A percentile compares a stretch with the other conserved stretches of the same genome.
Conservation (phyloP, 2,888 invertebrate genomes). For the Phengaris alcon region DNA sequence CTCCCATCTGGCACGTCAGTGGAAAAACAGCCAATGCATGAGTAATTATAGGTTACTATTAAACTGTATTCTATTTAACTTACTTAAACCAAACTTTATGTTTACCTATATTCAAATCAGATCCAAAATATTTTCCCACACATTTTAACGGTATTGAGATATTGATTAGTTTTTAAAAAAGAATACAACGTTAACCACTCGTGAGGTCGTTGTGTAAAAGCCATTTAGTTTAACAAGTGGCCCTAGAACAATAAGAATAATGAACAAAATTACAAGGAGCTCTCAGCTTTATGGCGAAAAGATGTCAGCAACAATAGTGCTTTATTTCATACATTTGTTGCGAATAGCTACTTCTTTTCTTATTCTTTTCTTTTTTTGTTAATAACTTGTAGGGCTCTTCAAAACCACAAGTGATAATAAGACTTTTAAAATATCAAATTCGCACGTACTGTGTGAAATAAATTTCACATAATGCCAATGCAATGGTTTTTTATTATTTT, state of each 20-base stretch:
- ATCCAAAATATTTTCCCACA: constrained; percentile 36
- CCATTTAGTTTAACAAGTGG: constrained; percentile 54
- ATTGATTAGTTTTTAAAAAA: constrained; percentile 47
- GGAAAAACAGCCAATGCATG: background rate
- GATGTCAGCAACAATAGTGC: constrained; percentile 68
- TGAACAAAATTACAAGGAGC: constrained; percentile 58
- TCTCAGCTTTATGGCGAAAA: constrained; percentile 64
- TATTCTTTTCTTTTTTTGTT: constrained; percentile 48
- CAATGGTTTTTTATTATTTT: constrained; percentile 10
- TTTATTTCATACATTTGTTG: constrained; percentile 73
- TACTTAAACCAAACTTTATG: too few relatives aligned
- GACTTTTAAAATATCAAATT: constrained; percentile 46
- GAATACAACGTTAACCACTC: constrained; percentile 54
- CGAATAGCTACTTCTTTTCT: constrained; percentile 63
- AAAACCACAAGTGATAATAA: constrained; percentile 45
- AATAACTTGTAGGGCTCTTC: constrained; percentile 51
- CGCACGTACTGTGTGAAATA: constrained; percentile 48
- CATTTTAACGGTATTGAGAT: constrained; percentile 38
- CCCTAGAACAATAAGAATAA: constrained; percentile 65
- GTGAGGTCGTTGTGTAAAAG: constrained; percentile 50
- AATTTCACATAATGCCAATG: constrained; percentile 34
- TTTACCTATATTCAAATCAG: too few relatives aligned
- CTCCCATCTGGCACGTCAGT: too few relatives aligned
- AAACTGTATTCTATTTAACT: too few relatives aligned
- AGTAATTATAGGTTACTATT: background rate